phyloP scores from a whole-genome alignment of 2,888 invertebrate species.

The Malthinus flaveolus region DNA sequence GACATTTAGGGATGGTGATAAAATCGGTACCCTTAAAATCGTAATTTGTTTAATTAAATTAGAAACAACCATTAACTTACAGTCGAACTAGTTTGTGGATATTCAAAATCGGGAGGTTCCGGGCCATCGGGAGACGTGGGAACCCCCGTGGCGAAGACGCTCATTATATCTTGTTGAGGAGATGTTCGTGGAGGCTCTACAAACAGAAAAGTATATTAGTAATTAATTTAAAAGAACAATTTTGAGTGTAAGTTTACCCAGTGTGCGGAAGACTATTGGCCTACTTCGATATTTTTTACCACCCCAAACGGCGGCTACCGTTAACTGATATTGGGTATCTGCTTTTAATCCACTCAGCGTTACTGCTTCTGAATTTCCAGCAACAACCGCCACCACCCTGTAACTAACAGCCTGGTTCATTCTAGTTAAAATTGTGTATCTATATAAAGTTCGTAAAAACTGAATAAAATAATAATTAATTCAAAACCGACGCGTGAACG shows the following conservation, averaged over 20 bases:
- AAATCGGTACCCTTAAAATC: no score
- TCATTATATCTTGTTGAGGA: slow-evolving; percentile 73
- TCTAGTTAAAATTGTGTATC: slow-evolving; percentile 37
- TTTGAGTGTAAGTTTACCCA: slow-evolving; percentile 75
- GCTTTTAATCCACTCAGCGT: slow-evolving; percentile 80
- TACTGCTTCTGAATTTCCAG: slow-evolving; percentile 85
- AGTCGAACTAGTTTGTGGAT: slow-evolving; percentile 54
- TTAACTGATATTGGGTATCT: slow-evolving; percentile 86
- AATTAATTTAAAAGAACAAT: not conserved
- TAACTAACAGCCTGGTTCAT: slow-evolving; percentile 71
- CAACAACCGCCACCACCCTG: slow-evolving; percentile 91
- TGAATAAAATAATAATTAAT: not conserved
- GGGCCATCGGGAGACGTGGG: slow-evolving; percentile 49
- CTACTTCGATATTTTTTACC: slow-evolving; percentile 83
- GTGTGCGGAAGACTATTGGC: slow-evolving; percentile 87
- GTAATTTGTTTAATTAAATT: no score
- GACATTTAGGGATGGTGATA: no score
- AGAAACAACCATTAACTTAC: slow-evolving; percentile 40
- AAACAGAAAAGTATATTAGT: slow-evolving; percentile 36
- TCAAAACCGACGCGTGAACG: no score
- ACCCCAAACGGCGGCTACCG: slow-evolving; percentile 81
- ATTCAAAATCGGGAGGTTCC: slow-evolving; percentile 54
- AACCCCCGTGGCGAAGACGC: slow-evolving; percentile 56
- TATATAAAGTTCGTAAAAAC: not conserved
- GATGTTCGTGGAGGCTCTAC: slow-evolving; percentile 79